A percentile compares a stretch with the other conserved stretches of the same genome.
Evolutionary conservation across 2,797 vertebrate genomes (phyloP).

Genomic region (Lagodon rhomboides): DNA sequence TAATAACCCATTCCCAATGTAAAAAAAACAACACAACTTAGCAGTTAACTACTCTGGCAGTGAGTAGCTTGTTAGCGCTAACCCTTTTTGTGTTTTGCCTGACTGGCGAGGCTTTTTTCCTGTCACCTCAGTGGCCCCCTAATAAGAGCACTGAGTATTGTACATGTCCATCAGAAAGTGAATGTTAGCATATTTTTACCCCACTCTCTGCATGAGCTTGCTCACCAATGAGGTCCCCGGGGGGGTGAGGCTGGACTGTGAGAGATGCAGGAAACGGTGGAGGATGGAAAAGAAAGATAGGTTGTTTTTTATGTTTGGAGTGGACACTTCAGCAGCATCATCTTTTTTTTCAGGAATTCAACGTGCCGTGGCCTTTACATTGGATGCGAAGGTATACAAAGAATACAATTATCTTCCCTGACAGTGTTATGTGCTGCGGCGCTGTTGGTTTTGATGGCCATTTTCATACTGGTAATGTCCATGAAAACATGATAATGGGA

Average conservation of each 20-base stretch:
- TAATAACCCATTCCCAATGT: background rate
- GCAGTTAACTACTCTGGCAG: conserved; percentile 11
- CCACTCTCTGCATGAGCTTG: conserved; percentile 36
- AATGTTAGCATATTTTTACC: conserved; percentile 50
- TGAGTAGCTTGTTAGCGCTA: conserved; percentile 45
- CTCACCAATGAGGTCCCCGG: conserved; percentile 60
- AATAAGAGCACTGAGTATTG: conserved; percentile 56
- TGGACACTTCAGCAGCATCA: conserved; percentile 27
- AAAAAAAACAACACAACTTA: background rate
- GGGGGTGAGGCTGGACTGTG: conserved; percentile 28
- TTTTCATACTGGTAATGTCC: conserved; percentile 1
- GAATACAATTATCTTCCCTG: conserved; percentile 10
- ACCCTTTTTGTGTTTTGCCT: conserved; percentile 18
- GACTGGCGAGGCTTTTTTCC: conserved; percentile 27
- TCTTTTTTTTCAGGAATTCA: conserved; percentile 16
- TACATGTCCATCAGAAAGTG: conserved; percentile 50
- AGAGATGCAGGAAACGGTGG: conserved; percentile 33
- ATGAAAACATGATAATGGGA: conserved; percentile 10
- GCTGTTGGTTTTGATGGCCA: background rate
- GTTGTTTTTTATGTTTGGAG: conserved; percentile 36
- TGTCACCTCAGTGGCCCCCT: conserved; percentile 46
- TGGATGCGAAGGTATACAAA: background rate
- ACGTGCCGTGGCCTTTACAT: conserved; percentile 3
- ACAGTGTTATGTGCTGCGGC: background rate
- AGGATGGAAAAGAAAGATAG: conserved; percentile 17